Evolutionary conservation across 2,888 invertebrate species (phyloP).

Genomic region (Pterostichus niger): DNA sequence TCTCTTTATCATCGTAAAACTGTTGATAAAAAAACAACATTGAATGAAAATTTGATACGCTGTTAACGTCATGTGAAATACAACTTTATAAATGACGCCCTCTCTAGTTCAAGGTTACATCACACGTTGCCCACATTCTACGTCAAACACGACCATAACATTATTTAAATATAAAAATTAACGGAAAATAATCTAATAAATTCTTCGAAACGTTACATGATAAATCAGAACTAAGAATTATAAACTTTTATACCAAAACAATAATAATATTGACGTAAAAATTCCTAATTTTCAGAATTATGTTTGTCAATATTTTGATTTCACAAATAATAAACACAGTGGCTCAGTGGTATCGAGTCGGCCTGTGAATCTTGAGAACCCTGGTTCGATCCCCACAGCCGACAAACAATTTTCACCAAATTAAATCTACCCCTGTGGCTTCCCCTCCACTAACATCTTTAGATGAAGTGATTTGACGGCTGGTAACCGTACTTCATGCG

Average conservation of each 20-base stretch:
- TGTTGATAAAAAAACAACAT: background rate
- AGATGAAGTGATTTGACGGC: too few relatives aligned
- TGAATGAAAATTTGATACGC: constrained; percentile 12
- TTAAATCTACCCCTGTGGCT: too few relatives aligned
- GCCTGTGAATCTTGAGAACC: too few relatives aligned
- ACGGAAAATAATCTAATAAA: constrained; percentile 10
- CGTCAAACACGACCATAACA: background rate
- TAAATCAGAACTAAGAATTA: background rate
- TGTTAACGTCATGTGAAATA: background rate
- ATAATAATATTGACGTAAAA: background rate
- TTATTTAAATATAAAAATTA: background rate
- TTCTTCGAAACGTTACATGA: background rate
- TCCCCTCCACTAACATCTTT: too few relatives aligned
- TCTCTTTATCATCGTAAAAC: too few relatives aligned
- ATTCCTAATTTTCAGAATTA: too few relatives aligned
- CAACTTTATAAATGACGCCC: constrained; percentile 2
- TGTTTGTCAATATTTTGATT: too few relatives aligned
- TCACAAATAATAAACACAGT: too few relatives aligned
- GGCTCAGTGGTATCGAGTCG: too few relatives aligned
- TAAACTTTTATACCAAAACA: background rate
- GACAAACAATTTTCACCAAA: too few relatives aligned
- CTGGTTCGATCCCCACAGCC: too few relatives aligned
- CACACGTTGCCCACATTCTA: constrained; percentile 3
- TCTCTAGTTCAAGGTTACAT: constrained; percentile 8
- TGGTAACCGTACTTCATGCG: too few relatives aligned